Percentiles rank a stretch among this genome's conserved stretches.
Conservation (phyloP, 1,140 invertebrate species). For the Oryctes rhinoceros region DNA sequence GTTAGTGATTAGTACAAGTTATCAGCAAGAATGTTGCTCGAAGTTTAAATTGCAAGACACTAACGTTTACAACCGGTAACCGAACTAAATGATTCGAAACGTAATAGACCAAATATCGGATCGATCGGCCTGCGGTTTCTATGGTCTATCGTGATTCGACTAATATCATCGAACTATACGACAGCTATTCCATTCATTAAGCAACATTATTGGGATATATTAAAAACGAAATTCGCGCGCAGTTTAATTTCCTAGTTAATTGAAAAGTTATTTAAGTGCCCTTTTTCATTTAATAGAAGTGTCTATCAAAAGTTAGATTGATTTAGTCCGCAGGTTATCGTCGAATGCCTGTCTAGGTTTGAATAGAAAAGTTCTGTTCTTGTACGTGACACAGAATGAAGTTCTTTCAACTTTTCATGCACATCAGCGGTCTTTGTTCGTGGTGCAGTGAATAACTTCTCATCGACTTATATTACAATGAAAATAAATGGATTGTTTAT, state of each 20-base stretch:
- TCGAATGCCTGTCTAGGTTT: too few relatives aligned
- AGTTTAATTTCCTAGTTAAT: neutral
- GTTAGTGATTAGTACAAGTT: slow-evolving; percentile 25
- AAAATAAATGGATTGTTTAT: too few relatives aligned
- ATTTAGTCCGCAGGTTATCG: too few relatives aligned
- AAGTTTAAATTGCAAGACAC: slow-evolving; percentile 17
- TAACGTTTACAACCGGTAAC: neutral
- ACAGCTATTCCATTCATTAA: neutral
- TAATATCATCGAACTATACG: neutral
- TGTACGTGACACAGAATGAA: too few relatives aligned
- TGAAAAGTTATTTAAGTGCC: neutral
- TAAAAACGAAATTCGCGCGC: neutral
- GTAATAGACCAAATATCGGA: slow-evolving; percentile 6
- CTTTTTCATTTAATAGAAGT: neutral
- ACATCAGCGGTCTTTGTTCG: too few relatives aligned
- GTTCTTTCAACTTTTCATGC: too few relatives aligned
- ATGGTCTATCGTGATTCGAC: neutral
- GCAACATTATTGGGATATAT: neutral
- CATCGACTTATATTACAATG: too few relatives aligned
- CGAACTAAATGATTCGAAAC: neutral
- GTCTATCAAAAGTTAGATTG: neutral
- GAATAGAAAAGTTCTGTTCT: too few relatives aligned
- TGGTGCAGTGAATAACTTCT: too few relatives aligned
- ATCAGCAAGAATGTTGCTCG: slow-evolving; percentile 20
- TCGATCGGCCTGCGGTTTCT: neutral